Evolutionary conservation across 2,113 vertebrate species (phyloP).

Genomic region (Hassar affinis): DNA sequence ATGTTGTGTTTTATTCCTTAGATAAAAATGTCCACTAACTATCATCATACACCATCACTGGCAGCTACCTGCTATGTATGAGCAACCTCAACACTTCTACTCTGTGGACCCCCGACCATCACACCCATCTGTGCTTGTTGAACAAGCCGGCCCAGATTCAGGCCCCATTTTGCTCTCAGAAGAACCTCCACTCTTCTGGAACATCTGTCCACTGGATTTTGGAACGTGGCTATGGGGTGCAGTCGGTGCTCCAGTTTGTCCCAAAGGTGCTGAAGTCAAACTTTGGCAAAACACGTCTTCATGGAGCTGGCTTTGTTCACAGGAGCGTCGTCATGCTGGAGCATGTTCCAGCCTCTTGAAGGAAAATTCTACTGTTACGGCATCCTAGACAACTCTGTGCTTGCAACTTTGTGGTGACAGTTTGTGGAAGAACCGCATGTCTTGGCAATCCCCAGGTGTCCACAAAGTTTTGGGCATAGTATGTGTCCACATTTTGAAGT

Average conservation of each 20-base stretch:
- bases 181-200: background rate
- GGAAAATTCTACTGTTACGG: background rate
- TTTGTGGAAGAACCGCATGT: background rate
- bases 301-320: background rate
- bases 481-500: too few species aligned
- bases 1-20: background rate
- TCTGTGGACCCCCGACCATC: background rate
- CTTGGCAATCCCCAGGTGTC: background rate
- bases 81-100: background rate
- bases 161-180: background rate
- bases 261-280: background rate
- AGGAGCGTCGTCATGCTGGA: background rate
- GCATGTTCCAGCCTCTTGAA: background rate
- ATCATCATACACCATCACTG: background rate
- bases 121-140: background rate
- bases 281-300: background rate
- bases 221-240: background rate
- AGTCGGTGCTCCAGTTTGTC: background rate
- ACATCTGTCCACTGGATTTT: background rate
- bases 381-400: background rate
- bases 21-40: background rate
- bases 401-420: background rate
- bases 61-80: background rate
- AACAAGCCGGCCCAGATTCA: background rate
- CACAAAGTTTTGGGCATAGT: too few species aligned